phyloP scores from a whole-genome alignment of 2,113 vertebrate genomes.

The Hippocampus guttulatus region DNA sequence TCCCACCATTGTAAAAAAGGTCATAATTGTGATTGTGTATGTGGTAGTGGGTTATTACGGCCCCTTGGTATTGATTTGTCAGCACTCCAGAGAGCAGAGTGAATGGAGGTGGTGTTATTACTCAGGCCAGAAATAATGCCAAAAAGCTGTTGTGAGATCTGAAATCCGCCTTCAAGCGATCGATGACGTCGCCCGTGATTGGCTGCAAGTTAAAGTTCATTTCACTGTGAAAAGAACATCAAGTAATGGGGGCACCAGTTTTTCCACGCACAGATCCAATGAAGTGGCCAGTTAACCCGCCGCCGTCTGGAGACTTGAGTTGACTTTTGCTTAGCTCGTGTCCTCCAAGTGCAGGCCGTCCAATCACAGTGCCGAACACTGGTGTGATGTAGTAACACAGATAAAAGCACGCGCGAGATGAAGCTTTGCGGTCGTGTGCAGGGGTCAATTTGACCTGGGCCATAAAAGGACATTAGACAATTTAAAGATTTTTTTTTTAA shows the following conservation, averaged over 20 bases:
- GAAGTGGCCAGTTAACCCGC: background rate
- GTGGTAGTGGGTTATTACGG: background rate
- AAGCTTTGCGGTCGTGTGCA: background rate
- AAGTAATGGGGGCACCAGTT: background rate
- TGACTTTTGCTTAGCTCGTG: background rate
- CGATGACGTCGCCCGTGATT: constrained; percentile 25
- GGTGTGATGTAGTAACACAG: background rate
- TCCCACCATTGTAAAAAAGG: background rate
- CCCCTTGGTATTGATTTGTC: constrained; percentile 9
- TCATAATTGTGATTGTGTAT: background rate
- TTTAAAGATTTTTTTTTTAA: background rate
- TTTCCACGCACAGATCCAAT: background rate
- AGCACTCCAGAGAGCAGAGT: background rate
- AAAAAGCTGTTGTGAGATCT: background rate
- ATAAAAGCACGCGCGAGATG: no score
- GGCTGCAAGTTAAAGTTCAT: constrained; percentile 34
- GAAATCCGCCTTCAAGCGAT: constrained; percentile 2
- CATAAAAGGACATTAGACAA: background rate
- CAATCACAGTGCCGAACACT: background rate
- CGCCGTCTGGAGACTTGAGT: background rate
- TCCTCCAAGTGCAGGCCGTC: background rate
- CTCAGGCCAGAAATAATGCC: constrained; percentile 10
- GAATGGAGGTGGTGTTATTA: constrained; percentile 9
- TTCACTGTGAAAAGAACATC: constrained; percentile 36
- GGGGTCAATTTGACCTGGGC: background rate